phyloP scores from a whole-genome alignment of 2,113 vertebrate genomes.

The Onychorhynchus coronatus region DNA sequence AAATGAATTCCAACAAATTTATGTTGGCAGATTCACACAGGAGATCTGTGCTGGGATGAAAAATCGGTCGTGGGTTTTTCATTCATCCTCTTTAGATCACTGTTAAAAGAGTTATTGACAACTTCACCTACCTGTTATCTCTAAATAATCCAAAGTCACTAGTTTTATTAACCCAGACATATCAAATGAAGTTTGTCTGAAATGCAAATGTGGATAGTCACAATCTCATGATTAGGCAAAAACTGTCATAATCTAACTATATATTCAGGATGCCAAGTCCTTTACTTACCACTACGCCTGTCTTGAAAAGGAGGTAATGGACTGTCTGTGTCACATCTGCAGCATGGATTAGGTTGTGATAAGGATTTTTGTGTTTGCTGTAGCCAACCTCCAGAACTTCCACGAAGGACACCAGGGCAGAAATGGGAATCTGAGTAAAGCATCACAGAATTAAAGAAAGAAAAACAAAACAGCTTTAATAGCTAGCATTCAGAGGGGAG shows the following conservation, averaged over 20 bases:
- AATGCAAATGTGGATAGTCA: not conserved
- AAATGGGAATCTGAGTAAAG: constrained; percentile 90
- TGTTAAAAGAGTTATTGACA: not conserved
- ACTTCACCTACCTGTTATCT: not conserved
- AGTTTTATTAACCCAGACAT: not conserved
- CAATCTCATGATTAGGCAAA: not conserved
- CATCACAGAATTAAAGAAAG: not conserved
- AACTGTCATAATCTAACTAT: not conserved
- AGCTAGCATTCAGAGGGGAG: not conserved
- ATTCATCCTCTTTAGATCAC: not conserved
- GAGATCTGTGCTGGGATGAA: not conserved
- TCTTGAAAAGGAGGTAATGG: constrained; percentile 94
- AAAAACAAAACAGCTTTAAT: not conserved
- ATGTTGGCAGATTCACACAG: not conserved
- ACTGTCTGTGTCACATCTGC: constrained; percentile 97
- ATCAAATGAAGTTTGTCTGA: not conserved
- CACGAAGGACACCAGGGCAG: constrained; percentile 94
- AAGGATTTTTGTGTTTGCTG: constrained; percentile 98
- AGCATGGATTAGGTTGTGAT: constrained; percentile 95
- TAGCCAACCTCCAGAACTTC: constrained; percentile 96
- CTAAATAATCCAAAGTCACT: not conserved
- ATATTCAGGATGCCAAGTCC: not conserved
- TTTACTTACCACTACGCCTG: constrained; percentile 88
- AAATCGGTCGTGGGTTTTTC: not conserved
- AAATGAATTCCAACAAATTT: not conserved